Conservation (phyloP, 2,888 invertebrate genomes). For the Xiphydria camelus region DNA sequence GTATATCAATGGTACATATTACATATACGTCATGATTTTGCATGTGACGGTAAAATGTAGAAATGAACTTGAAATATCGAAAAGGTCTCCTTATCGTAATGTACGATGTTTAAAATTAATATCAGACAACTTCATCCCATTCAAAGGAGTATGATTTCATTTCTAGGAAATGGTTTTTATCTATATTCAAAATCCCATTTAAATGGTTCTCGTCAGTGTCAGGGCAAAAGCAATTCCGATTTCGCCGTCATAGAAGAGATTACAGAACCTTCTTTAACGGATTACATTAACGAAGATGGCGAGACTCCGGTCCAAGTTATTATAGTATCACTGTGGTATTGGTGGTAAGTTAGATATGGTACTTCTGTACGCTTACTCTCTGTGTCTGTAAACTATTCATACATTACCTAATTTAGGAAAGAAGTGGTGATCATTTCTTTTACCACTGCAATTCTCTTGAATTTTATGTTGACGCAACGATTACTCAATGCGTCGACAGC, state of each 20-base stretch:
- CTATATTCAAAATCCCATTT: constrained; percentile 67
- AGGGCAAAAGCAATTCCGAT: constrained; percentile 28
- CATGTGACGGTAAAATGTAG: background rate
- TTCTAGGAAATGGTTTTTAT: constrained; percentile 75
- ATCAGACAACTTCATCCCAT: no score
- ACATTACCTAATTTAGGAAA: constrained; percentile 61
- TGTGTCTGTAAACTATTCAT: no score
- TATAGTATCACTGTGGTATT: constrained; percentile 76
- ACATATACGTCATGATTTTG: background rate
- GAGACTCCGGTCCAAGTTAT: constrained; percentile 71
- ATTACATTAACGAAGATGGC: constrained; percentile 54
- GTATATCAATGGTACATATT: constrained; percentile 66
- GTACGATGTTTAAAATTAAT: no score
- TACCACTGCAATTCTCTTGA: constrained; percentile 72
- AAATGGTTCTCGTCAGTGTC: constrained; percentile 57
- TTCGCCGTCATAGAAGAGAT: constrained; percentile 15
- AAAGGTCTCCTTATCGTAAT: no score
- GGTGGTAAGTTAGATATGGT: constrained; percentile 70
- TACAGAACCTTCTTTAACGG: constrained; percentile 26
- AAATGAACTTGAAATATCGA: no score
- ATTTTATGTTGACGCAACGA: constrained; percentile 66
- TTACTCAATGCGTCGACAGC: constrained; percentile 37
- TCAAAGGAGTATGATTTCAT: constrained; percentile 25
- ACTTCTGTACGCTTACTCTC: no score
- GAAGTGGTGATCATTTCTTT: constrained; percentile 78